Percentiles rank a stretch among this genome's conserved stretches.
phyloP scores from a whole-genome alignment of 2,797 vertebrate species.

The Dendrocincla fuliginosa region DNA sequence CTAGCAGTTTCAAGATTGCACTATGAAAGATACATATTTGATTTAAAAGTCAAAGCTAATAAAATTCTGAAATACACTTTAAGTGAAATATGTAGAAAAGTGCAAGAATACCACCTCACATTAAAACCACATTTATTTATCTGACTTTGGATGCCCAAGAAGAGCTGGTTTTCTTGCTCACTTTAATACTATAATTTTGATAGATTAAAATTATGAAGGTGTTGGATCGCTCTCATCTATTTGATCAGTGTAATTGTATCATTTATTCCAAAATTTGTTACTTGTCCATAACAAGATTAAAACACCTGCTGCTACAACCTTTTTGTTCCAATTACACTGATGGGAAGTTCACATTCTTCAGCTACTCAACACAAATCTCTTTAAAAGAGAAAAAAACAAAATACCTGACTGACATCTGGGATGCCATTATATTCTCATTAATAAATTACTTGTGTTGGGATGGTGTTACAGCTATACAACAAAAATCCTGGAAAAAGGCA shows the following conservation, averaged over 20 bases:
- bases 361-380: background rate
- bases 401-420: background rate
- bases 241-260: background rate
- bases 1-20: background rate
- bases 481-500: background rate
- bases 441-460: background rate
- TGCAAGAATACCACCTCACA: background rate
- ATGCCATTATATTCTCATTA: background rate
- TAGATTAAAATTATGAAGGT: slow-evolving; percentile 19
- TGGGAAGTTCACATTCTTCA: background rate
- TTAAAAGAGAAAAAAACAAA: background rate
- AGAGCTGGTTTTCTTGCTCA: background rate
- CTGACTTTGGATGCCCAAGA: background rate
- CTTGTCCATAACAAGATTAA: slow-evolving; percentile 32
- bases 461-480: background rate
- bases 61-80: background rate
- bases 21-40: background rate
- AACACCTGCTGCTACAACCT: background rate
- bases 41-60: background rate
- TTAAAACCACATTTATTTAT: background rate
- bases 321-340: slow-evolving; percentile 6
- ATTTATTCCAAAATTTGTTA: slow-evolving; percentile 17
- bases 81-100: background rate
- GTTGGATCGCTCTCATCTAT: background rate
- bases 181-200: background rate